Evolutionary conservation across 2,888 invertebrate genomes (phyloP).

Genomic region (Ditylenchus weischeri): DNA sequence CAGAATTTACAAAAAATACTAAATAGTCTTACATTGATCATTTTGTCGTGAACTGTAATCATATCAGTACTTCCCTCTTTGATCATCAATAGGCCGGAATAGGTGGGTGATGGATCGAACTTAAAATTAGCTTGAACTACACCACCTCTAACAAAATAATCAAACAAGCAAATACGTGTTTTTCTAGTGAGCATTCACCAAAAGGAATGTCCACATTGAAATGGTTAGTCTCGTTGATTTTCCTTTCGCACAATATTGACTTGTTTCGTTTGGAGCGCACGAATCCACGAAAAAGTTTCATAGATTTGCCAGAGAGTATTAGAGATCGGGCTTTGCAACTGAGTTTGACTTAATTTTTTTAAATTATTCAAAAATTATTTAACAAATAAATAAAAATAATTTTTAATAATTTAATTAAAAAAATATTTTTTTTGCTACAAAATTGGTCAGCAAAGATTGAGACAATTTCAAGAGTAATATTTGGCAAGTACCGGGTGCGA

Average conservation of each 20-base stretch:
- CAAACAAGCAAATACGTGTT: constrained; percentile 17
- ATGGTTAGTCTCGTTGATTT: constrained; percentile 33
- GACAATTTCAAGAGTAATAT: too few species aligned
- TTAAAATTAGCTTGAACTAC: neutral
- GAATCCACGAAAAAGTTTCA: constrained; percentile 41
- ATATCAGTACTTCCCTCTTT: constrained; percentile 51
- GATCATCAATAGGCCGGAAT: constrained; percentile 34
- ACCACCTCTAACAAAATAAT: constrained; percentile 5
- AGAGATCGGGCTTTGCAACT: constrained; percentile 30
- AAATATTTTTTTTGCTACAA: too few species aligned
- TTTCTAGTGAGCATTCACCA: constrained; percentile 42
- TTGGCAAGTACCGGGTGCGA: too few species aligned
- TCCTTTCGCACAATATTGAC: constrained; percentile 34
- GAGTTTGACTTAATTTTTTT: constrained; percentile 31
- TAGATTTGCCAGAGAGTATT: constrained; percentile 27
- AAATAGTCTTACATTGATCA: constrained; percentile 37
- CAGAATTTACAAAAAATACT: too few species aligned
- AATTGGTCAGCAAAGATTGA: too few species aligned
- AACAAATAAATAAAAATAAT: neutral
- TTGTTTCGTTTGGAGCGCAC: constrained; percentile 42
- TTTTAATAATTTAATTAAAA: too few species aligned
- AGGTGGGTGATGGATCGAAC: constrained; percentile 21
- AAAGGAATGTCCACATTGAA: constrained; percentile 43
- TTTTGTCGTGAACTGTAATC: constrained; percentile 49
- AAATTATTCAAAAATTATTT: constrained; percentile 4